phyloP scores from a whole-genome alignment of 2,797 vertebrate genomes.

The Neosilurus mollespiculum region DNA sequence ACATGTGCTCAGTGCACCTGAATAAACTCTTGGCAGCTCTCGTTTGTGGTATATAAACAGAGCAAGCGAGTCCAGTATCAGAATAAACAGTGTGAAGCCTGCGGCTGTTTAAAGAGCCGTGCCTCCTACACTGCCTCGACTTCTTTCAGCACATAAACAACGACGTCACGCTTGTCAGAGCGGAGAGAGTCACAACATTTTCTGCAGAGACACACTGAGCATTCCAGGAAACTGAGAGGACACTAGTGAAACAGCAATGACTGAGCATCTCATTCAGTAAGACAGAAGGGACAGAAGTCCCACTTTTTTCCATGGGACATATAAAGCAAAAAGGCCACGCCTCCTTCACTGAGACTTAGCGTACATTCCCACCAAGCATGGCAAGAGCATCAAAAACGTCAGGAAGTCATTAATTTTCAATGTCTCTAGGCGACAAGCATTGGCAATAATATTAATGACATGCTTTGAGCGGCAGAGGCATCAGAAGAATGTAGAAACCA shows the following conservation, averaged over 20 bases:
- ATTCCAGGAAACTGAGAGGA: conserved; percentile 1
- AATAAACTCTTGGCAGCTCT: conserved; percentile 41
- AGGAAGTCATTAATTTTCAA: too few species aligned
- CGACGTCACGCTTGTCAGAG: conserved; percentile 40
- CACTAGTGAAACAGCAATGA: not conserved
- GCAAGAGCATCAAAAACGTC: too few species aligned
- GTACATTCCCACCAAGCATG: too few species aligned
- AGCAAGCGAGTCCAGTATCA: conserved; percentile 30
- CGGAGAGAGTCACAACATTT: not conserved
- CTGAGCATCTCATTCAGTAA: not conserved
- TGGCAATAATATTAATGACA: too few species aligned
- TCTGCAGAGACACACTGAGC: not conserved
- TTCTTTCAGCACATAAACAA: conserved; percentile 33
- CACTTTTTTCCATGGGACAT: not conserved
- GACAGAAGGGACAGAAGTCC: not conserved
- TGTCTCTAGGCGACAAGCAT: too few species aligned
- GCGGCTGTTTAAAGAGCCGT: conserved; percentile 23
- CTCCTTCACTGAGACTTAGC: not conserved
- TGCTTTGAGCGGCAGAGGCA: too few species aligned
- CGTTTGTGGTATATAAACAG: conserved; percentile 43
- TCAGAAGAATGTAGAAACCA: too few species aligned
- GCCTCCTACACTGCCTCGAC: conserved; percentile 26
- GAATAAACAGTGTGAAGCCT: conserved; percentile 43
- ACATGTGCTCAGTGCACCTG: conserved; percentile 30
- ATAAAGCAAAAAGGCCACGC: not conserved